Base-by-base conservation (phyloP, 2,113 vertebrate species). In the Lepidothrix coronata region DNA sequence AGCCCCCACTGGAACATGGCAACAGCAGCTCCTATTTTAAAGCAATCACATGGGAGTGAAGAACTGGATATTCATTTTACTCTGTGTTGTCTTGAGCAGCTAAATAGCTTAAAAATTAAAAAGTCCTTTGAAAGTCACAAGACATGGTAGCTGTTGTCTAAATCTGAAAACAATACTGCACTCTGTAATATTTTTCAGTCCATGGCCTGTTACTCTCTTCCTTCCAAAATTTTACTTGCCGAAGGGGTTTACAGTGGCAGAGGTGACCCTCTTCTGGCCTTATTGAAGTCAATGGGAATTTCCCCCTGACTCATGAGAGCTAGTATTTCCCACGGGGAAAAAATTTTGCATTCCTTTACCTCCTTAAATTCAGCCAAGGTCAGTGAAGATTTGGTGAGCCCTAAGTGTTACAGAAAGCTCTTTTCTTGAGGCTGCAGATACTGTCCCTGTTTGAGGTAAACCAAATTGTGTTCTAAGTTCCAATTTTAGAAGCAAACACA, bases 401-500 rank as follows among this genome's bases (percentile, higher is more conserved):
- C 21, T 28, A 27, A 37, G 25, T 31, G 43, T 72, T 73, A 27
- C 19, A 72, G 91, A 51, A 88, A 58, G 44, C 35, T 73, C 44
- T 48, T 89, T 73, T 46, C 54, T 62, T 33, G 67, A 73, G 51
- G 39, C 35, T 65, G 73, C 48, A 78, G 68, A 71, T 41, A 68
- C n/a, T 67, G 78, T 28, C 58, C 27, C 5, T 51, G 31, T 76
- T 95, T 93, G 62, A 83, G 58, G n/a, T 83, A 80, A 89, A 88
- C 37, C 6, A 84, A 79, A 51, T 11, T 70, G 89, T 86, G 78
- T 85, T 91, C 85, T 73, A 59, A 91, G 83, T 84, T 86, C 88
- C 72, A 74, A 62, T 86, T 96, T 94, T 72, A 80, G 92, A 91
- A 96, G 55, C 48, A 91, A 90, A 73, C 71, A 52, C 74, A 80